A percentile compares a stretch with the other conserved stretches of the same genome.
Conservation (phyloP, 2,113 vertebrate genomes). For the Sardina pilchardus region DNA sequence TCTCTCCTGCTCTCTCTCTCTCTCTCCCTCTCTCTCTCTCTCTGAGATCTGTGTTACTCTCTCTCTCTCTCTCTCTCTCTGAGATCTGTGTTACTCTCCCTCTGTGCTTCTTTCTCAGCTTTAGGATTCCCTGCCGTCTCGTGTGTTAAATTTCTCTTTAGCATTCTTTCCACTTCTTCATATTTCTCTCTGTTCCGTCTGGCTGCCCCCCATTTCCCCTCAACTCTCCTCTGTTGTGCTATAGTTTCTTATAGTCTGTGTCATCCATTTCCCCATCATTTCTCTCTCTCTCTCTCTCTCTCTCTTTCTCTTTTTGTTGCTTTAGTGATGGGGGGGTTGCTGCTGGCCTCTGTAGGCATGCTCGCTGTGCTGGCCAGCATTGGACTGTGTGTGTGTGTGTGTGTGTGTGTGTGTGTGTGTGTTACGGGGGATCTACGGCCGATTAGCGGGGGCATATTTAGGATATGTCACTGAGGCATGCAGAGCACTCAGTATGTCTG, state of each 20-base stretch:
- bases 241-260: too few relatives aligned
- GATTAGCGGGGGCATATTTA: constrained; percentile 61
- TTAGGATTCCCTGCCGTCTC: too few relatives aligned
- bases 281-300: neutral
- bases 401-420: neutral
- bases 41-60: too few relatives aligned
- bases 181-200: neutral
- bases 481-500: constrained; percentile 49
- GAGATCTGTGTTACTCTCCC: too few relatives aligned
- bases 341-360: too few relatives aligned
- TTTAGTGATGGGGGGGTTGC: too few relatives aligned
- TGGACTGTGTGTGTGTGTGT: neutral
- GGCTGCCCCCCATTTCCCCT: neutral
- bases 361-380: neutral
- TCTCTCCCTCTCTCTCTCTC: neutral
- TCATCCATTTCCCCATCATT: too few relatives aligned
- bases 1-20: neutral
- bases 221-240: neutral
- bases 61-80: neutral
- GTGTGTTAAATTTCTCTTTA: too few relatives aligned
- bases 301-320: neutral
- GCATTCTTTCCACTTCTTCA: neutral
- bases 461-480: constrained; percentile 55
- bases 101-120: neutral
- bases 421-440: constrained; percentile 45